Evolutionary conservation across 2,888 invertebrate genomes (phyloP).

Genomic region (Erebia ligea): DNA sequence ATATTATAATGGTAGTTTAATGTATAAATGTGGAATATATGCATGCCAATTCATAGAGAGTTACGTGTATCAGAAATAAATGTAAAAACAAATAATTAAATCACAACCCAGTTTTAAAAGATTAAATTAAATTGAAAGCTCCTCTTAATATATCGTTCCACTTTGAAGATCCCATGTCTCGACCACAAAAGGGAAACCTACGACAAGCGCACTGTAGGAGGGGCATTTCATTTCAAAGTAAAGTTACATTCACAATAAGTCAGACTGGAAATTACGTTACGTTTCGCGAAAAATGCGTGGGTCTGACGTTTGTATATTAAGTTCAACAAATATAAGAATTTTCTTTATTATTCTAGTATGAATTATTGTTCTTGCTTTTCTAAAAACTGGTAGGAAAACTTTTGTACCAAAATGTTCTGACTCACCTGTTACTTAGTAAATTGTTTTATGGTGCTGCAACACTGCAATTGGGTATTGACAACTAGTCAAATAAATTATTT

Average conservation of each 20-base stretch:
- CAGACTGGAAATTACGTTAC: conserved; percentile 6
- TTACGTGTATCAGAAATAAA: no score
- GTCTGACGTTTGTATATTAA: conserved; percentile 2
- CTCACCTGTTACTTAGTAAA: no score
- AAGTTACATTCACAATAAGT: conserved; percentile 1
- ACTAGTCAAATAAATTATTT: no score
- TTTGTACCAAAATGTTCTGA: neutral
- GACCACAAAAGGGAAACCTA: conserved; percentile 5
- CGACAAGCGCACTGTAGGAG: neutral
- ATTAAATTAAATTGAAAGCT: neutral
- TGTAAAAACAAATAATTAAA: neutral
- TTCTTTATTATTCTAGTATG: neutral
- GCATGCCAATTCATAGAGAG: no score
- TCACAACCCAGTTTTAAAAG: neutral
- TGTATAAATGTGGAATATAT: no score
- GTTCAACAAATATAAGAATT: neutral
- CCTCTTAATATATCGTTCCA: conserved; percentile 3
- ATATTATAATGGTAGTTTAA: no score
- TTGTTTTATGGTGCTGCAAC: no score
- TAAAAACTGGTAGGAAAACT: neutral
- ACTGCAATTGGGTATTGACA: no score
- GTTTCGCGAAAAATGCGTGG: conserved; percentile 1
- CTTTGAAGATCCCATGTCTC: neutral
- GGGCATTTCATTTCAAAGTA: conserved; percentile 3
- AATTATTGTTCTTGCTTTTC: neutral